phyloP scores from a whole-genome alignment of 2,888 invertebrate genomes.

The Lycophotia porphyrea region DNA sequence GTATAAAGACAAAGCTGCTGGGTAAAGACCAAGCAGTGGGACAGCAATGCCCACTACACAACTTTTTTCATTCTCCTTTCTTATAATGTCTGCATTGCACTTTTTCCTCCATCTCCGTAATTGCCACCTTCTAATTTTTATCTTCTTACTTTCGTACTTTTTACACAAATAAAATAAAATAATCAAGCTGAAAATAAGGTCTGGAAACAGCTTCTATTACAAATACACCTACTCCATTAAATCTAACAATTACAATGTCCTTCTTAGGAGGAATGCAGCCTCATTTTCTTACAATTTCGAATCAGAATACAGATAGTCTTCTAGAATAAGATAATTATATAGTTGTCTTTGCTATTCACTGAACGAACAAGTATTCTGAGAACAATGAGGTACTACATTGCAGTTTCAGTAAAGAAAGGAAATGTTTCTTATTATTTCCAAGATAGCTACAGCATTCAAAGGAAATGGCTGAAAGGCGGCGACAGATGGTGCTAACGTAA shows the following conservation, averaged over 20 bases:
- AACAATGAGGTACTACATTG: constrained; percentile 35
- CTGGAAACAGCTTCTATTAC: background rate
- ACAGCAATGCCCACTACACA: background rate
- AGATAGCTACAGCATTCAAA: background rate
- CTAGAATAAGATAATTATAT: constrained; percentile 11
- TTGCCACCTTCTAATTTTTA: background rate
- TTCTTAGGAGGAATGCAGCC: background rate
- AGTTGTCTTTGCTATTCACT: background rate
- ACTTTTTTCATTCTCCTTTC: background rate
- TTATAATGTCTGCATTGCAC: background rate
- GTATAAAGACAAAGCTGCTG: too few relatives aligned
- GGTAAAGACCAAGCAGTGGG: too few relatives aligned
- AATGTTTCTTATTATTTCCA: background rate
- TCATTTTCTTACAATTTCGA: constrained; percentile 18
- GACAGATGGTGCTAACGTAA: background rate
- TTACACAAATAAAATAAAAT: background rate
- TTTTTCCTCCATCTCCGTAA: background rate
- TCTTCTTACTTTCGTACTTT: too few relatives aligned
- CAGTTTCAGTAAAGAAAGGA: constrained; percentile 10
- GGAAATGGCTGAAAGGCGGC: background rate
- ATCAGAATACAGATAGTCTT: background rate
- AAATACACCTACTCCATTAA: background rate
- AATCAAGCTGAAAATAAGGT: background rate
- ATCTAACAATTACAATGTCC: background rate
- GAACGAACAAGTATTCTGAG: background rate